Evolutionary conservation across 2,888 invertebrate species (phyloP), one percentile per base, ranked within the genome.

Genomic region (Amblyjoppa proteus): DNA sequence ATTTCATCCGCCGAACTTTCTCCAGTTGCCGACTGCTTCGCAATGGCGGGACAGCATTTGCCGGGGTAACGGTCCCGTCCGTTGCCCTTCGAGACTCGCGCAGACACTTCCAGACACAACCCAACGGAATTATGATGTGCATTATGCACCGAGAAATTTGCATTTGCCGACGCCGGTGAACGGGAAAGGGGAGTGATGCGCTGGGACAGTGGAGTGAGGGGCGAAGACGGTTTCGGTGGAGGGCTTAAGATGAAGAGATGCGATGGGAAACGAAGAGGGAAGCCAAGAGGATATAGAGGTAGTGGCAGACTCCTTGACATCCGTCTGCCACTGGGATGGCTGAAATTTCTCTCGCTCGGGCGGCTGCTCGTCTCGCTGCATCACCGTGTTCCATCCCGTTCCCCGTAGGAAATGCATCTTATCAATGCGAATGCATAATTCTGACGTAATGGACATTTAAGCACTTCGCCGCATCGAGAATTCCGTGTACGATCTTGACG

Each of bases 361-460:
- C 31, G 61, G 31, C 70, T 81, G 28, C 70, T 82, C 53, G 64
- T 69, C 49, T 69, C 45, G 45, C 77, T 51, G 83, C 79, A 73
- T 73, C 83, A 73, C 28, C 68, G 70, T n/a, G 53, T 73, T 76
- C 80, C 51, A 66, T 80, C 74, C 56, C 76, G 41, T 75, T 79
- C 71, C 56, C 68, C 53, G 51, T 34, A 66, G 83, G 79, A 85
- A 80, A 90, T 90, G 88, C 87, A 90, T 88, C 90, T 90, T 91
- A 91, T 90, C 91, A 87, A 75, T 85, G 87, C 79, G 87, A 90
- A 90, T 91, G 89, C 90, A 91, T 91, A 90, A 91, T 91, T 90
- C 83, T 77, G 64, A 51, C 83, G 79, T 85, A 87, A 85, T 83
- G 80, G 83, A 53, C 78, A 82, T 66, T 78, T 81, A 76, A 68